These are phyloP conservation scores for Porites rus DNA, from an alignment of 92 coral and sea anemone genomes.

Conservation along the genomic window DNA sequence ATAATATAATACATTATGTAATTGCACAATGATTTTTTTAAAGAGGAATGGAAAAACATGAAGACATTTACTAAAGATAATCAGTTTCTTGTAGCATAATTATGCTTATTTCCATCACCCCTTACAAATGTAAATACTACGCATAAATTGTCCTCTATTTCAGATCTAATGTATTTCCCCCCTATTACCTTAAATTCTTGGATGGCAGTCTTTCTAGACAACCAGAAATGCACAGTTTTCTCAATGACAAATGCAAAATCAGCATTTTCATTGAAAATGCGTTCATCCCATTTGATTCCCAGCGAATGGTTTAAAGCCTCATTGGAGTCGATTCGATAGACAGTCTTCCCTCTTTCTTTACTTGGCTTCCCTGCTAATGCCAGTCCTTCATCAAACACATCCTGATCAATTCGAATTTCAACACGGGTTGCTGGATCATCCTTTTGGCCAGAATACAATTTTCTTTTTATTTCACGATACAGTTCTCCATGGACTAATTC, in stretches of 20 bases:
- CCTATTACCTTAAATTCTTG: conserved; percentile 33
- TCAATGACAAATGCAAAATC: conserved; percentile 65
- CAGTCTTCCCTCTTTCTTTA: conserved; percentile 34
- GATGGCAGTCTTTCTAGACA: conserved; percentile 37
- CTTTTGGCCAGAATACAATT: conserved; percentile 54
- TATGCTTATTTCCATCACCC: conserved; percentile 24
- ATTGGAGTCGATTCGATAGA: conserved; percentile 33
- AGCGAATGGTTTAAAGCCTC: conserved; percentile 24
- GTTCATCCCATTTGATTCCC: conserved; percentile 67
- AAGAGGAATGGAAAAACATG: too few relatives aligned
- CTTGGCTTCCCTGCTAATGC: not conserved
- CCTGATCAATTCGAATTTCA: conserved; percentile 50
- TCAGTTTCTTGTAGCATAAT: not conserved
- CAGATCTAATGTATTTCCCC: conserved; percentile 25
- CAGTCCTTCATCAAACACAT: conserved; percentile 49
- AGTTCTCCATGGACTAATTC: conserved; percentile 26
- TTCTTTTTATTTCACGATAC: conserved; percentile 50
- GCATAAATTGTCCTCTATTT: conserved; percentile 16
- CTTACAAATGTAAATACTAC: conserved; percentile 36
- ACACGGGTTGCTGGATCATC: conserved; percentile 54
- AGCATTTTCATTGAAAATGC: conserved; percentile 61
- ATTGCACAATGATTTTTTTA: too few relatives aligned
- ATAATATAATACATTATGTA: too few relatives aligned
- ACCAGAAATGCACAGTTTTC: conserved; percentile 65
- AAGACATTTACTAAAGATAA: not conserved